Evolutionary conservation across 2,113 vertebrate species (phyloP), one percentile per base, ranked within the genome.

Genomic region (Tetraodon nigroviridis): DNA sequence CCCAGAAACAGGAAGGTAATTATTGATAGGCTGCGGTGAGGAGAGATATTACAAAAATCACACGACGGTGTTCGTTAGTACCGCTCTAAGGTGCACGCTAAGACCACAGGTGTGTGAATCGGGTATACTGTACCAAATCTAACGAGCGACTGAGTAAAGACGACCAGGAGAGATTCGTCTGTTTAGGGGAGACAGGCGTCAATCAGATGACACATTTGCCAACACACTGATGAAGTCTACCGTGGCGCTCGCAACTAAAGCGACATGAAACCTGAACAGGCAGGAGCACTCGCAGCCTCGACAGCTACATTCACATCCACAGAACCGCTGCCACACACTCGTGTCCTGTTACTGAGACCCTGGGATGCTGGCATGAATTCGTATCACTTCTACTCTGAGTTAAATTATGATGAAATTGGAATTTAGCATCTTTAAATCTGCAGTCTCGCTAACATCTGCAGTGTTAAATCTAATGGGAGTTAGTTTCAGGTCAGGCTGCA

Each of bases 91-190:
- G 56, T 67, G 76, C 58, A 14, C 44, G 62, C 58, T 77, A 80
- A 51, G 61, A 70, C 54, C 55, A 67, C 19, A 65, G 29, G n/a
- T 48, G 46, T 51, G 61, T 64, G 56, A 80, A 58, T 79, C 54
- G 50, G 62, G 49, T 24, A 90, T 91, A 91, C 89, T 90, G 89
- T 91, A 91, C 91, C 90, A 89, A 87, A 83, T 91, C 90, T 91
- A 92, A 86, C 32, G 91, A 90, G 77, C 86, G 90, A 91, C 89
- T 91, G 89, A 92, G 91, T 87, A 91, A 84, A 88, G 90, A 90
- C 10, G 90, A 90, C 89, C 90, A 91, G 89, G 91, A 92, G 81
- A 92, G 87, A 84, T 90, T 90, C 87, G 90, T 91, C 91, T 91
- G 91, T 91, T 90, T 88, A 58, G 87, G 84, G 84, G 79, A 87